These are phyloP conservation scores for Halocaridina rubra DNA, from an alignment of 2,888 invertebrate genomes.

Conservation along the genomic window DNA sequence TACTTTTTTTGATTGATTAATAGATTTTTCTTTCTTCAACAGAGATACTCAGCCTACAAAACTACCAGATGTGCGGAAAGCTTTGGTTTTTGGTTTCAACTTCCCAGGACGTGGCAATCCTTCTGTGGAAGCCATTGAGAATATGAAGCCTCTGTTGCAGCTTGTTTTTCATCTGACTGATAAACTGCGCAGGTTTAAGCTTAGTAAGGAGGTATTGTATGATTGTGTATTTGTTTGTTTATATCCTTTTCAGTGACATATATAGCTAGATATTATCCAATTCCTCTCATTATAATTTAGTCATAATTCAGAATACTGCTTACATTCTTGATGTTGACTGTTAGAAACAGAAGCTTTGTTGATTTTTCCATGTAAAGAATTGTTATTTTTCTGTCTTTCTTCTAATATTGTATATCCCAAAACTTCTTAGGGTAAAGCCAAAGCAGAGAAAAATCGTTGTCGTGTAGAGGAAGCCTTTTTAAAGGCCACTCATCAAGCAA, in stretches of 20 bases:
- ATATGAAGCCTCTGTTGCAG: conserved; percentile 83
- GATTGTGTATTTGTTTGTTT: too few relatives aligned
- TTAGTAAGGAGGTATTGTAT: conserved; percentile 86
- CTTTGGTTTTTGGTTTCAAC: conserved; percentile 67
- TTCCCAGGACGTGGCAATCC: conserved; percentile 67
- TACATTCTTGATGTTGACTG: too few relatives aligned
- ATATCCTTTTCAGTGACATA: too few relatives aligned
- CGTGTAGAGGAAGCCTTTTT: conserved; percentile 93
- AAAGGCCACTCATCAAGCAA: conserved; percentile 93
- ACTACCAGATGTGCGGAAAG: conserved; percentile 53
- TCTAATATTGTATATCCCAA: too few relatives aligned
- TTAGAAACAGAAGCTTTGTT: too few relatives aligned
- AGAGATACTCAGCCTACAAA: conserved; percentile 60
- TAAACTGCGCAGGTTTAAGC: conserved; percentile 85
- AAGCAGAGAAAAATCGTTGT: conserved; percentile 94
- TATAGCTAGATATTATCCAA: too few relatives aligned
- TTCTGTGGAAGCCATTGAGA: conserved; percentile 78
- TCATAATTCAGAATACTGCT: too few relatives aligned
- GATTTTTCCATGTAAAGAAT: not conserved
- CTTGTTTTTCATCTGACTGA: conserved; percentile 94
- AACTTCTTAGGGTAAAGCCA: conserved; percentile 83
- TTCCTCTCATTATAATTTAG: too few relatives aligned
- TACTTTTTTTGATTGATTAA: too few relatives aligned
- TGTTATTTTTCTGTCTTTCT: conserved; percentile 39
- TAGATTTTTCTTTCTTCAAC: not conserved